A percentile compares a stretch with the other conserved stretches of the same genome.
phyloP scores from a whole-genome alignment of 2,888 invertebrate species.

The Cephus sareptanus region DNA sequence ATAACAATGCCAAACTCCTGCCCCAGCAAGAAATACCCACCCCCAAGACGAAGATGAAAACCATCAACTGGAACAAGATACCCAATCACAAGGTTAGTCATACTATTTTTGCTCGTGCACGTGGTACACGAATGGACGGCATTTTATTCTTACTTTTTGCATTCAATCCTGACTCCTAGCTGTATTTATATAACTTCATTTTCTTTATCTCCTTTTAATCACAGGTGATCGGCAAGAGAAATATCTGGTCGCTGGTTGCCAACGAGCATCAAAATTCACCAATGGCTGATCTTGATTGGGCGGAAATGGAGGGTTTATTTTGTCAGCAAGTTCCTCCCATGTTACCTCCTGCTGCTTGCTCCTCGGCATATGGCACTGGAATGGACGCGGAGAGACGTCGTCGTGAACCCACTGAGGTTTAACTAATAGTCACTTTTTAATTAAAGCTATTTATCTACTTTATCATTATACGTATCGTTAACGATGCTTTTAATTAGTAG shows the following conservation, averaged over 20 bases:
- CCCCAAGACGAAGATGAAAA: conserved; percentile 97
- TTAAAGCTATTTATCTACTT: not conserved
- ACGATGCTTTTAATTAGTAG: not conserved
- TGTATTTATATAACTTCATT: not conserved
- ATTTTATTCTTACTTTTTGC: not conserved
- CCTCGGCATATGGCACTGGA: conserved; percentile 69
- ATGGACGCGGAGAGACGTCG: conserved; percentile 72
- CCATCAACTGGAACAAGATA: conserved; percentile 98
- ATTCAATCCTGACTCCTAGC: not conserved
- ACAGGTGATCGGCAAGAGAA: conserved; percentile 87
- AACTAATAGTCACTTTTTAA: not conserved
- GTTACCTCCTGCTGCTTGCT: conserved; percentile 64
- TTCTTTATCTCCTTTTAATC: conserved; percentile 24
- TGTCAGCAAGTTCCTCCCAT: conserved; percentile 82
- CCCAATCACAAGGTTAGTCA: conserved; percentile 82
- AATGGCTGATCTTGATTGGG: conserved; percentile 90
- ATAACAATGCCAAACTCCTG: conserved; percentile 70
- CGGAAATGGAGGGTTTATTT: conserved; percentile 93
- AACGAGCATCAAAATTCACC: conserved; percentile 85
- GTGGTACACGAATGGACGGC: not conserved
- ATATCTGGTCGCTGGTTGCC: conserved; percentile 93
- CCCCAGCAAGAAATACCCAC: conserved; percentile 93
- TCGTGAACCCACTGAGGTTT: conserved; percentile 83
- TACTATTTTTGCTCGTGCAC: conserved; percentile 18
- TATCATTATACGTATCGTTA: not conserved